Conservation (phyloP, 2,797 vertebrate genomes). For the Hybognathus amarus region DNA sequence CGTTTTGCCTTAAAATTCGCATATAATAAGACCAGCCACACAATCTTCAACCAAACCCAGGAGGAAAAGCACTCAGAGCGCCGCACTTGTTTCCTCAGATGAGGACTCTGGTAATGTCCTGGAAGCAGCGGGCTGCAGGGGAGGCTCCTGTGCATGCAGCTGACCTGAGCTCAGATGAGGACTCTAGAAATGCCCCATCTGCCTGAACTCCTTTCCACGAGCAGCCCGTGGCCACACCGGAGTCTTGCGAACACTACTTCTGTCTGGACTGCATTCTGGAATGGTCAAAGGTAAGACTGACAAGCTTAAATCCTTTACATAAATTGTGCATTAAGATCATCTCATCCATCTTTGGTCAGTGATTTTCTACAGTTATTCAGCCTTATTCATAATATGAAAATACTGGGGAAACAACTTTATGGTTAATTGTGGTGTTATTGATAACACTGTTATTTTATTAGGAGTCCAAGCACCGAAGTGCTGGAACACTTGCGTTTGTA, state of each 20-base stretch:
- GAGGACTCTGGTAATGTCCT: slow-evolving; percentile 71
- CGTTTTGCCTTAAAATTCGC: background rate
- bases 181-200: slow-evolving; percentile 92
- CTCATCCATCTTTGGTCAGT: background rate
- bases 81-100: slow-evolving; percentile 63
- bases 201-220: slow-evolving; percentile 90
- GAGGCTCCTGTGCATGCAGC: slow-evolving; percentile 51
- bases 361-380: background rate
- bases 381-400: background rate
- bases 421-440: background rate
- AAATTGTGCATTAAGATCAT: background rate
- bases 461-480: background rate
- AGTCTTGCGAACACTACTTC: slow-evolving; percentile 94
- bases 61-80: background rate
- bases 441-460: background rate
- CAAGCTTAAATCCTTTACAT: background rate
- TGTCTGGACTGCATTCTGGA: slow-evolving; percentile 96
- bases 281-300: slow-evolving; percentile 89
- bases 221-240: slow-evolving; percentile 94
- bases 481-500: no score
- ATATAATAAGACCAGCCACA: background rate
- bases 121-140: slow-evolving; percentile 58
- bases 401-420: background rate
- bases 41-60: background rate
- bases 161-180: slow-evolving; percentile 86